Evolutionary conservation across 2,888 invertebrate genomes (phyloP).

Genomic region (Caenorhabditis angaria): DNA sequence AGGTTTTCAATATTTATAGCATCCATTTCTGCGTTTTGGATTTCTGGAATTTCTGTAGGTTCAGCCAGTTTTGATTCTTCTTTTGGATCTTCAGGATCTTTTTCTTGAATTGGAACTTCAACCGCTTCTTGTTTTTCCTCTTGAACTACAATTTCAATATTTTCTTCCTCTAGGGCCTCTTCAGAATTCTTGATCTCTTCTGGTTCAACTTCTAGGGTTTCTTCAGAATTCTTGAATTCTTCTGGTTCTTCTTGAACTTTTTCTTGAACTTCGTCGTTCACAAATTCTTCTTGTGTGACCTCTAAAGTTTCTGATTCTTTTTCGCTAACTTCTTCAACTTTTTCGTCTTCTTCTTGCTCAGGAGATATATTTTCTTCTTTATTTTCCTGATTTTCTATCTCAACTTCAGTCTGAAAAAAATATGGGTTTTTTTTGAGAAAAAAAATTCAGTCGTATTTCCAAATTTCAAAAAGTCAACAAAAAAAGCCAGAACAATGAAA

Average conservation of each 20-base stretch:
- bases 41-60: not conserved
- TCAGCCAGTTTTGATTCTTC: not conserved
- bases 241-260: slow-evolving; percentile 14
- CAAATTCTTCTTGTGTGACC: no score
- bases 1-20: slow-evolving; percentile 13
- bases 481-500: not conserved
- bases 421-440: not conserved
- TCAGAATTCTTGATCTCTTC: slow-evolving; percentile 6
- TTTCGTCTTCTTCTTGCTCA: not conserved
- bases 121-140: not conserved
- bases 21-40: slow-evolving; percentile 15
- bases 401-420: not conserved
- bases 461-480: not conserved
- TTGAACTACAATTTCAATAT: not conserved
- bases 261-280: slow-evolving; percentile 11
- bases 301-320: no score
- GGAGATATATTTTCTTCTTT: not conserved
- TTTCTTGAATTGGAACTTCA: not conserved
- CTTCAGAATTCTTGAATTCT: slow-evolving; percentile 3
- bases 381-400: not conserved
- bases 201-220: not conserved
- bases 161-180: slow-evolving; percentile 4
- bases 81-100: not conserved
- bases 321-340: slow-evolving; percentile 1
- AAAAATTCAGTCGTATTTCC: not conserved